Percentiles rank a stretch among this genome's conserved stretches.
These are phyloP conservation scores for Ceratitis capitata DNA, from an alignment of 1,140 invertebrate species.

Conservation along the genomic window DNA sequence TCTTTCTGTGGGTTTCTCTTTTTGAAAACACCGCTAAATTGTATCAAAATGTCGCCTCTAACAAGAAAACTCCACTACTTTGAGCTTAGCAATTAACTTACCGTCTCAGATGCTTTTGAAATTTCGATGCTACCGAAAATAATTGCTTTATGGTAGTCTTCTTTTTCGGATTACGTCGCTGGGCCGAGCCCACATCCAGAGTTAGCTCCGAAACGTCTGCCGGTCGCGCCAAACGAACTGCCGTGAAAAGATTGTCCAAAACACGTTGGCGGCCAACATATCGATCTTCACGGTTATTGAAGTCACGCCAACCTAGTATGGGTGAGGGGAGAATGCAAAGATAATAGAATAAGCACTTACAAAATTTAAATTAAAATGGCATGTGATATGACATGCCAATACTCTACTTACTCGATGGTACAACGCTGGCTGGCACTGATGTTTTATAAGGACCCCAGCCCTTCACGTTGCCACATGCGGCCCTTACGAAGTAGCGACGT, in stretches of 20 bases:
- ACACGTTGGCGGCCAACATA: constrained; percentile 76
- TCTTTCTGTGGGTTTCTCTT: too few relatives aligned
- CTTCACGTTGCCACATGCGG: constrained; percentile 87
- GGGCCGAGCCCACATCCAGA: constrained; percentile 69
- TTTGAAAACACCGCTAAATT: too few relatives aligned
- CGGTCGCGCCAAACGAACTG: constrained; percentile 74
- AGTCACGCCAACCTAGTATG: constrained; percentile 82
- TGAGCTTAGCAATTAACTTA: too few relatives aligned
- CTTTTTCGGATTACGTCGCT: constrained; percentile 78
- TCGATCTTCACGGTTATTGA: constrained; percentile 72
- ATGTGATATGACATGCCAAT: background rate
- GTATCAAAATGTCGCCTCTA: too few relatives aligned
- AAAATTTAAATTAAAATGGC: background rate
- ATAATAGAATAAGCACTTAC: background rate
- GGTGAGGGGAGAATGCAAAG: background rate
- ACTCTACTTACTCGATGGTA: constrained; percentile 83
- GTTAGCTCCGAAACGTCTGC: constrained; percentile 69
- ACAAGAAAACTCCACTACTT: too few relatives aligned
- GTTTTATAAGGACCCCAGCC: constrained; percentile 83
- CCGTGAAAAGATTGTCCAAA: constrained; percentile 80
- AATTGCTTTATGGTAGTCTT: constrained; percentile 93
- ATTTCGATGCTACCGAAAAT: constrained; percentile 93
- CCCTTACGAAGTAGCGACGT: constrained; percentile 86
- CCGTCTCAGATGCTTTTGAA: constrained; percentile 91
- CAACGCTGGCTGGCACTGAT: constrained; percentile 81